Percentiles rank a stretch among this genome's conserved stretches.
Evolutionary conservation across 2,888 invertebrate species (phyloP).

Genomic region (Gymnosoma rotundatum): DNA sequence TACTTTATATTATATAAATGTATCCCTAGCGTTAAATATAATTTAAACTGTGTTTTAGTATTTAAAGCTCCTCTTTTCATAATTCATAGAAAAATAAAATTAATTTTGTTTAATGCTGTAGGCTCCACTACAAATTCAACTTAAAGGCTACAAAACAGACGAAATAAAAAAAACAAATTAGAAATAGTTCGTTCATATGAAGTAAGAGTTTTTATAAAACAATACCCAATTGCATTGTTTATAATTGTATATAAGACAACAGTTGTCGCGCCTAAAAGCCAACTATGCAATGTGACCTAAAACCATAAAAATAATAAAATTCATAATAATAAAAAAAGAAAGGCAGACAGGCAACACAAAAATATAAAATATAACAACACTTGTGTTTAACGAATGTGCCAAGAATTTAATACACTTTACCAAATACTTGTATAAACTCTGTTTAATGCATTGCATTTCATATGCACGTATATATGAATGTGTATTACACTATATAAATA

Average conservation of each 20-base stretch:
- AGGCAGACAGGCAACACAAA: neutral
- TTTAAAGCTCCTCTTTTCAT: neutral
- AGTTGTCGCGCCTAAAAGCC: constrained; percentile 55
- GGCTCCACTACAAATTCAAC: neutral
- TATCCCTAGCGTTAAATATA: constrained; percentile 15
- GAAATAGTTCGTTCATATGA: neutral
- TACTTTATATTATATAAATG: too few species aligned
- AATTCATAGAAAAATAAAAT: constrained; percentile 43
- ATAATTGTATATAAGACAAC: constrained; percentile 27
- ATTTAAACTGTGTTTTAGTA: neutral
- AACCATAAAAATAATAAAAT: constrained; percentile 4
- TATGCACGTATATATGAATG: neutral
- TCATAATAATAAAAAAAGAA: neutral
- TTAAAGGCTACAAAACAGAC: neutral
- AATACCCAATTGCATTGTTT: constrained; percentile 44
- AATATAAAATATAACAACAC: constrained; percentile 25
- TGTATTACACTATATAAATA: constrained; percentile 22
- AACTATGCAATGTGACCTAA: constrained; percentile 26
- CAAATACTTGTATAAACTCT: neutral
- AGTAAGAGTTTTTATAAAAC: constrained; percentile 12
- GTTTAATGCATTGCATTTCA: neutral
- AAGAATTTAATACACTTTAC: constrained; percentile 54
- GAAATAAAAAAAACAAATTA: constrained; percentile 7
- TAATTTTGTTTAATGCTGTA: constrained; percentile 12
- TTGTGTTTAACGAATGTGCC: constrained; percentile 34